Conservation (phyloP, 2,797 vertebrate genomes). For the Poeciliopsis presidionis region DNA sequence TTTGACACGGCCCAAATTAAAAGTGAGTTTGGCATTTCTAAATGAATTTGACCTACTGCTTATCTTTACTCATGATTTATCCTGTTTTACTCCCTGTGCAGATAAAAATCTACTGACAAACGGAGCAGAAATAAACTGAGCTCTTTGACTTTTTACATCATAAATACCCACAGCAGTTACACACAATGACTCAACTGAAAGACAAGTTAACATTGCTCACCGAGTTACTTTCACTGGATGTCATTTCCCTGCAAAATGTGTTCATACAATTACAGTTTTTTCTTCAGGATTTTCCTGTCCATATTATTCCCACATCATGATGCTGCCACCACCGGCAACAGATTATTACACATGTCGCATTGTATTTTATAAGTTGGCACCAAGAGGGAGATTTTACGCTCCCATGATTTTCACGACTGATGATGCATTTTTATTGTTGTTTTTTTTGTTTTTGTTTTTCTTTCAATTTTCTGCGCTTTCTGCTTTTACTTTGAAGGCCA, state of each 20-base stretch:
- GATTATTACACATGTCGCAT: background rate
- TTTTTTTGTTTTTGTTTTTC: no score
- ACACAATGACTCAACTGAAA: background rate
- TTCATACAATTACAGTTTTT: no score
- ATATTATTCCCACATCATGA: background rate
- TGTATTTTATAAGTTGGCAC: background rate
- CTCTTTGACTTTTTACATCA: background rate
- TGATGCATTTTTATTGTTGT: background rate
- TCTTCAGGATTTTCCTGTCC: no score
- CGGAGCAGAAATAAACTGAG: no score
- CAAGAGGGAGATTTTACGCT: background rate
- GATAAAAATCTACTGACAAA: no score
- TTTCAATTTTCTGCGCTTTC: background rate
- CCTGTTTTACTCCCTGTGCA: no score
- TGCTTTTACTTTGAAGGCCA: slow-evolving; percentile 8
- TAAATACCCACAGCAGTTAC: background rate
- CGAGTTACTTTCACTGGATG: background rate
- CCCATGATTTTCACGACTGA: background rate
- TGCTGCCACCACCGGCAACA: background rate
- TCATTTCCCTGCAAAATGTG: background rate
- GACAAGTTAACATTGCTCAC: background rate
- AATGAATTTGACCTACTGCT: background rate
- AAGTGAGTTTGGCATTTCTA: no score
- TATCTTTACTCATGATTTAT: no score
- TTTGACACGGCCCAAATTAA: no score